Conservation (phyloP, 2,888 invertebrate species). For the Eristalinus aeneus region DNA sequence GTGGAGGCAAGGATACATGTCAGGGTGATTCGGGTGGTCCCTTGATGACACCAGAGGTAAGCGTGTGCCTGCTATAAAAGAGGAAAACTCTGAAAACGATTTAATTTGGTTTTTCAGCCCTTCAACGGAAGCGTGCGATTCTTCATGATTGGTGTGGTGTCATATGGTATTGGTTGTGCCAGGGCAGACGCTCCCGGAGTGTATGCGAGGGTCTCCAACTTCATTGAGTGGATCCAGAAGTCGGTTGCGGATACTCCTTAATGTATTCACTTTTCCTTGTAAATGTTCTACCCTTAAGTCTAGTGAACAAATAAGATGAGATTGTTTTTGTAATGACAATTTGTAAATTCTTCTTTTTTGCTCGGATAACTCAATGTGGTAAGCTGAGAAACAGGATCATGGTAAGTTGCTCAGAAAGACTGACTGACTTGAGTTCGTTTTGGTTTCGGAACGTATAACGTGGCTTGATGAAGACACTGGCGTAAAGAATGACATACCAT, state of each 20-base stretch:
- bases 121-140: conserved; percentile 83
- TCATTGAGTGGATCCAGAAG: conserved; percentile 83
- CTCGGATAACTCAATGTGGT: no score
- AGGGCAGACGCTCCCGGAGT: conserved; percentile 84
- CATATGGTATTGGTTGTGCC: conserved; percentile 85
- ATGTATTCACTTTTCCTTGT: no score
- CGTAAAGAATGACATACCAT: no score
- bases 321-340: no score
- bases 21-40: conserved; percentile 80
- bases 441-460: no score
- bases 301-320: no score
- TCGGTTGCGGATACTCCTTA: conserved; percentile 75
- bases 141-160: conserved; percentile 84
- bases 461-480: no score
- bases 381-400: no score
- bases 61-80: background rate
- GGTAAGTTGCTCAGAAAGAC: no score
- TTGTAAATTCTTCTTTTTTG: no score
- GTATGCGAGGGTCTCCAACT: conserved; percentile 83
- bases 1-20: conserved; percentile 79
- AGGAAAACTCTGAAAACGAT: background rate
- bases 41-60: conserved; percentile 78
- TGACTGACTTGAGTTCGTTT: no score
- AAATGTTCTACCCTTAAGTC: no score
- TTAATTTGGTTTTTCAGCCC: conserved; percentile 75